These are phyloP conservation scores for Naja naja DNA, from an alignment of 2,113 vertebrate species.

Conservation along the genomic window DNA sequence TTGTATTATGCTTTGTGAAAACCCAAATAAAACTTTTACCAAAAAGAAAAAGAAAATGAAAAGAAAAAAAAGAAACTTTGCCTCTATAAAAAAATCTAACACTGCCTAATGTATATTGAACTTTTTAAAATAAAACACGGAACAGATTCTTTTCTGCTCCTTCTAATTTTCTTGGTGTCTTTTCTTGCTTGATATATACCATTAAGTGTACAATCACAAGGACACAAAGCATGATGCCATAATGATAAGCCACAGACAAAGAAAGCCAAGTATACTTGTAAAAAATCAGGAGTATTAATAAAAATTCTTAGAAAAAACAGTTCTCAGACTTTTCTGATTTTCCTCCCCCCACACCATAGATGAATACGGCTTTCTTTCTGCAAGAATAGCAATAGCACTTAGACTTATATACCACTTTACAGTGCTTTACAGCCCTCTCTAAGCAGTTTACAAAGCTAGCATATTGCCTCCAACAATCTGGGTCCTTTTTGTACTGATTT, in stretches of 20 bases:
- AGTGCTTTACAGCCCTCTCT: too few relatives aligned
- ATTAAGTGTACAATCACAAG: not conserved
- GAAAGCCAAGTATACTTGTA: not conserved
- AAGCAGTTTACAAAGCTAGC: too few relatives aligned
- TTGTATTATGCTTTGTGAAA: too few relatives aligned
- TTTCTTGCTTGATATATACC: not conserved
- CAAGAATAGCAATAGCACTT: too few relatives aligned
- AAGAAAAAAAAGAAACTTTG: not conserved
- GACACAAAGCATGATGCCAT: not conserved
- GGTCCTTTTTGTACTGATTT: too few relatives aligned
- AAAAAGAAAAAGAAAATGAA: too few relatives aligned
- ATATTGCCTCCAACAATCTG: too few relatives aligned
- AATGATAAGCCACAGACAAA: not conserved
- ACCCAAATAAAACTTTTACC: too few relatives aligned
- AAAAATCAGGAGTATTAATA: not conserved
- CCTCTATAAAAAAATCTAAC: not conserved
- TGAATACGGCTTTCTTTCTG: not conserved
- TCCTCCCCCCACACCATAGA: not conserved
- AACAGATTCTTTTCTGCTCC: not conserved
- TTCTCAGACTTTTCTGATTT: not conserved
- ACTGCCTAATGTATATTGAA: not conserved
- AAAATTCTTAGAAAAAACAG: not conserved
- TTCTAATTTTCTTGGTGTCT: not conserved
- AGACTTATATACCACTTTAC: too few relatives aligned
- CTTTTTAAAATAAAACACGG: not conserved